phyloP scores from a whole-genome alignment of 2,888 invertebrate species.

The Phortica magna region DNA sequence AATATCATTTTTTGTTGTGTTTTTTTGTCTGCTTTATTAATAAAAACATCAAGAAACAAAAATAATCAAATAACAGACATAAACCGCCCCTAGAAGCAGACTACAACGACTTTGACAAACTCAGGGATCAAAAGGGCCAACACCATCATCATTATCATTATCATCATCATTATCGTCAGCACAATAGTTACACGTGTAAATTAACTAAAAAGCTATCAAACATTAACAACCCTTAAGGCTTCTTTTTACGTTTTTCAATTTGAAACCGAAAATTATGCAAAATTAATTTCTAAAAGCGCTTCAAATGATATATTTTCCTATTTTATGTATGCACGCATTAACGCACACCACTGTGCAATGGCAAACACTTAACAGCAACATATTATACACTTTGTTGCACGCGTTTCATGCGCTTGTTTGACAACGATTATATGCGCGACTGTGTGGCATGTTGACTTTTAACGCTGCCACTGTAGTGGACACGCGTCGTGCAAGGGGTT shows the following conservation, averaged over 20 bases:
- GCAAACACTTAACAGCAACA: too few relatives aligned
- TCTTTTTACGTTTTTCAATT: not conserved
- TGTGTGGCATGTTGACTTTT: too few relatives aligned
- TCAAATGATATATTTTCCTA: not conserved
- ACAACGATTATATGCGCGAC: too few relatives aligned
- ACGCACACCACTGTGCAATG: not conserved
- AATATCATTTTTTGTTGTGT: not conserved
- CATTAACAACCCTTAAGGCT: slow-evolving; percentile 21
- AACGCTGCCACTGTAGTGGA: too few relatives aligned
- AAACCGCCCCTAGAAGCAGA: slow-evolving; percentile 55
- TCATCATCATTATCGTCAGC: slow-evolving; percentile 12
- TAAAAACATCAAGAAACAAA: slow-evolving; percentile 61
- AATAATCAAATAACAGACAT: not conserved
- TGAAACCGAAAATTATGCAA: slow-evolving; percentile 16
- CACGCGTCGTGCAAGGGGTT: not conserved
- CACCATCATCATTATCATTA: too few relatives aligned
- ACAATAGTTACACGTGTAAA: slow-evolving; percentile 55
- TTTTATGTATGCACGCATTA: not conserved
- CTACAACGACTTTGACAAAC: slow-evolving; percentile 41
- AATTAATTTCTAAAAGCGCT: not conserved
- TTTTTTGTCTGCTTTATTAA: slow-evolving; percentile 51
- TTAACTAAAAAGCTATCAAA: too few relatives aligned
- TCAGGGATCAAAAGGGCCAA: too few relatives aligned
- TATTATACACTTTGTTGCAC: too few relatives aligned
- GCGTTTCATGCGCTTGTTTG: too few relatives aligned